Base-by-base conservation (phyloP, 92 coral and sea anemone species). In the Porites evermanni region DNA sequence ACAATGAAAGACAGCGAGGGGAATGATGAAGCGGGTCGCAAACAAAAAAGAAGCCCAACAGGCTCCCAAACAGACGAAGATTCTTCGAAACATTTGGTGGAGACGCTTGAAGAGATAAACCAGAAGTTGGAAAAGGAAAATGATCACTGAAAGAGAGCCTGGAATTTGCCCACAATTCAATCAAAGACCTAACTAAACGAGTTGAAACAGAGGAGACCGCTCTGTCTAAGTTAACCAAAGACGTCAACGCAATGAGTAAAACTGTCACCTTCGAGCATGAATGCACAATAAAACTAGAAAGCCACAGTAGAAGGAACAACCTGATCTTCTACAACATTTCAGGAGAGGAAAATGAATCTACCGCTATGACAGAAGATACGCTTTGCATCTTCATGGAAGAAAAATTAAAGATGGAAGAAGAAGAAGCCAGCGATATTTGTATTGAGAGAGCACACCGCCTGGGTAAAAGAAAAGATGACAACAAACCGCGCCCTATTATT, bases 251-350 rank as follows among this genome's bases (percentile, higher is more conserved):
- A 6, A 50, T 77, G 6, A 56, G 60, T 17, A 56, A 85, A 29
- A 32, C 67, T 60, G 67, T 53, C 8, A 21, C 10, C 53, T 21
- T 76, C n/a, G 64, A 85, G 26, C 47, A 21, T n/a, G 77, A 79
- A 52, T 52, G 64, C 12, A 79, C 78, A 10, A 67, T 56, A 70
- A 78, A 60, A 23, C 6, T 86, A 6, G 84, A 86, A 60, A 70
- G 89, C 12, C 84, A 78, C 59, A 86, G 89, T 73, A 70, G 89
- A 77, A 4, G 84, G 50, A 77, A 77, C 58, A 85, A 85, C 47
- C 67, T 85, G 10, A 77, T 66, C 21, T 86, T 77, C 53, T 79
- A 60, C 53, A 29, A n/a, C 38, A 85, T 77, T 60, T 18, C 81
- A 12, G 69, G 70, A 65, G 82, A 86, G 53, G 8, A 1, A 19